These are phyloP conservation scores for Notoglanidium macrostoma DNA, from an alignment of 2,797 vertebrate genomes.

Conservation along the genomic window DNA sequence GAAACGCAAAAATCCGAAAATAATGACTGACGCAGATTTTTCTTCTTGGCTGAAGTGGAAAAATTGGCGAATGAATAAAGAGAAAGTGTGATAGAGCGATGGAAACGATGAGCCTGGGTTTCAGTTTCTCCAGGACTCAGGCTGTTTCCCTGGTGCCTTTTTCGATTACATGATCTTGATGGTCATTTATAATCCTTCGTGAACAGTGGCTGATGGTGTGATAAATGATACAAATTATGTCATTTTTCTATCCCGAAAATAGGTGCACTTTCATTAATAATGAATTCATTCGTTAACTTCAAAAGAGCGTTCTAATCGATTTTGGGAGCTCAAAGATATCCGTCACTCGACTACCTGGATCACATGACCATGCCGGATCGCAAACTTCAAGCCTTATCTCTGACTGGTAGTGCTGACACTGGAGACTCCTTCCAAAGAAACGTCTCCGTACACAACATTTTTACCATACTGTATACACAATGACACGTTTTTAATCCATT, in stretches of 20 bases:
- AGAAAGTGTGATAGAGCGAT: neutral
- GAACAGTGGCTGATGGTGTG: neutral
- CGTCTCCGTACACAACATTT: no score
- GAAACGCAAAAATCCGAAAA: neutral
- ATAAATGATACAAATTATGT: neutral
- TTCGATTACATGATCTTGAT: neutral
- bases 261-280: neutral
- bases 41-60: neutral
- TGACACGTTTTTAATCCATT: no score
- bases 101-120: neutral
- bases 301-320: neutral
- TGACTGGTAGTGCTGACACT: no score
- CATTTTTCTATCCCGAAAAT: neutral
- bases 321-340: neutral
- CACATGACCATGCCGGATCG: neutral
- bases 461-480: no score
- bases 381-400: no score
- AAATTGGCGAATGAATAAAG: neutral
- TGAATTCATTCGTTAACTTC: neutral
- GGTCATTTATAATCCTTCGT: neutral
- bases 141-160: conserved; percentile 1
- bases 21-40: neutral
- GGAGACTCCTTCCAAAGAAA: no score
- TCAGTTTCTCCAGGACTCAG: neutral
- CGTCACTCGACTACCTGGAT: neutral